Percentiles rank a stretch among this genome's conserved stretches.
These are phyloP conservation scores for Antheraea assamensis DNA, from an alignment of 2,888 invertebrate species.

Conservation along the genomic window DNA sequence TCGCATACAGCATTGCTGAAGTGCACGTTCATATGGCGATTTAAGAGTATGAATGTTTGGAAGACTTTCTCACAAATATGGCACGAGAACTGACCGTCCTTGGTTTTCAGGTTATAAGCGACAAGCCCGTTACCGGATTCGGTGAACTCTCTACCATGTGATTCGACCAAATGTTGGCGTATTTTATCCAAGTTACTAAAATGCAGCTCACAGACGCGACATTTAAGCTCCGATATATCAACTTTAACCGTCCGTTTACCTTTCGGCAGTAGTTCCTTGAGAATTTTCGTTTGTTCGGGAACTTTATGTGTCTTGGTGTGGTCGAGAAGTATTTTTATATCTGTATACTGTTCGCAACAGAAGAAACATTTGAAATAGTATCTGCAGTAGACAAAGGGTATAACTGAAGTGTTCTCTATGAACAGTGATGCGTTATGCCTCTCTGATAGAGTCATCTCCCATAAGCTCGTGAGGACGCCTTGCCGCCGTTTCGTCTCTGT, in stretches of 20 bases:
- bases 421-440: slow-evolving; percentile 60
- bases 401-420: slow-evolving; percentile 54
- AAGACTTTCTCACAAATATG: slow-evolving; percentile 61
- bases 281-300: slow-evolving; percentile 45
- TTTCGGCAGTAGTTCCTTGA: slow-evolving; percentile 59
- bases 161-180: slow-evolving; percentile 49
- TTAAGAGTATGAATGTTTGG: slow-evolving; percentile 64
- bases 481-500: slow-evolving; percentile 34
- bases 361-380: slow-evolving; percentile 69
- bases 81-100: slow-evolving; percentile 57
- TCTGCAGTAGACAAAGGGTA: slow-evolving; percentile 64
- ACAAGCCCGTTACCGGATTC: slow-evolving; percentile 60
- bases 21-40: slow-evolving; percentile 70
- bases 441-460: slow-evolving; percentile 68
- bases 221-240: slow-evolving; percentile 62
- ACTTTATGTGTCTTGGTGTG: slow-evolving; percentile 53
- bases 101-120: slow-evolving; percentile 53
- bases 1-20: slow-evolving; percentile 68
- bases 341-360: slow-evolving; percentile 56
- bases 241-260: slow-evolving; percentile 65
- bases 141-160: slow-evolving; percentile 53
- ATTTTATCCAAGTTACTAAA: slow-evolving; percentile 49
- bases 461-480: slow-evolving; percentile 59
- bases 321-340: slow-evolving; percentile 50
- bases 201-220: slow-evolving; percentile 49